Percentiles rank a stretch among this genome's conserved stretches.
Evolutionary conservation across 2,113 vertebrate genomes (phyloP).

Genomic region (Grammomys dolichurus): DNA sequence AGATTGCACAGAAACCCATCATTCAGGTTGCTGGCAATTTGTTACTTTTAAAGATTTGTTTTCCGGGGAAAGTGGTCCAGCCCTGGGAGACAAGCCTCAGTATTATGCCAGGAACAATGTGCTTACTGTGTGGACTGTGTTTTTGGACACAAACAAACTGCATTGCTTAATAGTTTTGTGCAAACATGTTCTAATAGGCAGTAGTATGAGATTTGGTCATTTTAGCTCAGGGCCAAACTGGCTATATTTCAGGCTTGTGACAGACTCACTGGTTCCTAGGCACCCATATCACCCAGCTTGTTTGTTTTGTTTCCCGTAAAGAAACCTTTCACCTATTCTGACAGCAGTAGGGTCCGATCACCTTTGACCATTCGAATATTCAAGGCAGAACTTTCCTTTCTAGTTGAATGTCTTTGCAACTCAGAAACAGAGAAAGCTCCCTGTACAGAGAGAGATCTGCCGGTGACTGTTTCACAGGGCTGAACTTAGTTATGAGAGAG

Average conservation of each 20-base stretch:
- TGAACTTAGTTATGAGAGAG: constrained; percentile 36
- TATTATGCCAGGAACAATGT: constrained; percentile 62
- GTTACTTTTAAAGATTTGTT: constrained; percentile 59
- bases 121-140: constrained; percentile 52
- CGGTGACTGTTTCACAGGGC: background rate
- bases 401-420: background rate
- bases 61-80: constrained; percentile 25
- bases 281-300: background rate
- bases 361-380: constrained; percentile 26
- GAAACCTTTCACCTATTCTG: constrained; percentile 18
- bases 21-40: constrained; percentile 21
- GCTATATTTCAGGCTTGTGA: constrained; percentile 65
- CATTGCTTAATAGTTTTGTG: constrained; percentile 76
- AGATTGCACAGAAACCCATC: background rate
- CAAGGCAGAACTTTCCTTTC: constrained; percentile 24
- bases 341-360: background rate
- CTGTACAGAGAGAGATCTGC: background rate
- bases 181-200: constrained; percentile 69
- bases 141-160: constrained; percentile 63
- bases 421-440: background rate
- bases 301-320: constrained; percentile 20
- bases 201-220: constrained; percentile 74
- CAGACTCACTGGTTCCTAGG: constrained; percentile 48
- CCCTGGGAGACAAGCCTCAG: constrained; percentile 29
- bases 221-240: constrained; percentile 70